phyloP scores from a whole-genome alignment of 2,797 vertebrate species.

The Paramormyrops hopkinsi region DNA sequence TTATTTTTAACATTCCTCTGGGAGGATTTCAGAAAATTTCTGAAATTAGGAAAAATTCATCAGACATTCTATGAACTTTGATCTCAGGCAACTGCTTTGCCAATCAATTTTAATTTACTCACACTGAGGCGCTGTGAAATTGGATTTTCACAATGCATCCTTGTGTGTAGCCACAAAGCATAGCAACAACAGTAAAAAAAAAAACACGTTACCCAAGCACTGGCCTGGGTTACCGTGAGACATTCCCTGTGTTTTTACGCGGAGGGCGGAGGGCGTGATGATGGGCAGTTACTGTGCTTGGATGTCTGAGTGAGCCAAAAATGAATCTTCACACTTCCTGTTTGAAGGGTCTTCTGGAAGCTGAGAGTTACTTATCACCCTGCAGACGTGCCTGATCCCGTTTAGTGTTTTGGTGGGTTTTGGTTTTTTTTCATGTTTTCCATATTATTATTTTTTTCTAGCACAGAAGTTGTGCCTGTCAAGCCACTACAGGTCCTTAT shows the following conservation, averaged over 20 bases:
- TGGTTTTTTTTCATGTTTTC: slow-evolving; percentile 28
- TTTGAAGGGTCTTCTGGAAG: slow-evolving; percentile 57
- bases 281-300: slow-evolving; percentile 60
- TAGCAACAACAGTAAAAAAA: neutral
- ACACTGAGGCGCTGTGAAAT: neutral
- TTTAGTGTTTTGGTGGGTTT: slow-evolving; percentile 31
- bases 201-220: too few species aligned
- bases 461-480: neutral
- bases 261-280: slow-evolving; percentile 49
- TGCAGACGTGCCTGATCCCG: slow-evolving; percentile 59
- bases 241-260: slow-evolving; percentile 23
- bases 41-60: neutral
- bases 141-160: neutral
- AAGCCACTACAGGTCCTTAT: neutral
- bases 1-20: neutral
- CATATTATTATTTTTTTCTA: neutral
- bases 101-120: neutral
- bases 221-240: neutral
- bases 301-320: slow-evolving; percentile 54
- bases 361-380: slow-evolving; percentile 57
- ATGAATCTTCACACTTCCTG: slow-evolving; percentile 53
- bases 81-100: neutral
- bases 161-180: neutral
- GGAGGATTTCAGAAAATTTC: neutral
- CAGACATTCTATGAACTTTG: neutral